Base-by-base conservation (phyloP, 2,888 invertebrate species). In the Odontocolon sp. region DNA sequence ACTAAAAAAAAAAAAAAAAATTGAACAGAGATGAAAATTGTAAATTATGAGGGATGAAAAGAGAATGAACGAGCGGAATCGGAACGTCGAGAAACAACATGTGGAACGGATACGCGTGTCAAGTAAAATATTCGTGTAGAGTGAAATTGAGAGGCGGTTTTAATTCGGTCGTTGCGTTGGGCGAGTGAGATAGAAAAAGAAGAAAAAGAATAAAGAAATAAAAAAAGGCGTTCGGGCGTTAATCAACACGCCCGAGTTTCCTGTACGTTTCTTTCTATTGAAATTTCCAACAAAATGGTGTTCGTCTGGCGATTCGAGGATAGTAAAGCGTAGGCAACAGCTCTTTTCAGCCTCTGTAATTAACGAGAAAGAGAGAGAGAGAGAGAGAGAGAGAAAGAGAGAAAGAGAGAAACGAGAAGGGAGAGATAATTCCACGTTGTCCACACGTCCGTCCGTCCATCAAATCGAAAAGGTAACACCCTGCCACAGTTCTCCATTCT, bases 401-500 rank as follows among this genome's bases (percentile, higher is more conserved):
- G 68, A 16, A 72, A 28, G 59, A 8, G 40, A 66, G 79, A 83
- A n/a, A 73, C 33, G 68, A 70, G 70, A 63, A 74, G 80, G 80
- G 80, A 80, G 77, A 81, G 81, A 85, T 88, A 87, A 88, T 88
- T 86, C 73, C 79, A 84, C 83, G 81, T 80, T 88, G 88, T 87
- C 88, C 77, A 68, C 81, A 80, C 81, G 75, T 80, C 78, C 59
- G 74, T 66, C 78, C 75, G 79, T 82, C 85, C 71, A 77, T 81
- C 84, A 77, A 66, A 66, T 59, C 68, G 38, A 82, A 80, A 80
- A 80, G 81, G 81, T 78, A 82, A 84, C 82, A 82, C 81, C 79
- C 78, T 74, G 61, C 63, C 26, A 18, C 18, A 3, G 31, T 64
- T 28, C 71, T 59, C 40, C 45, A 31, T 76, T 71, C 56, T 61